A percentile compares a stretch with the other conserved stretches of the same genome.
phyloP scores from a whole-genome alignment of 92 coral and sea anemone species.

The Blastomussa wellsi region DNA sequence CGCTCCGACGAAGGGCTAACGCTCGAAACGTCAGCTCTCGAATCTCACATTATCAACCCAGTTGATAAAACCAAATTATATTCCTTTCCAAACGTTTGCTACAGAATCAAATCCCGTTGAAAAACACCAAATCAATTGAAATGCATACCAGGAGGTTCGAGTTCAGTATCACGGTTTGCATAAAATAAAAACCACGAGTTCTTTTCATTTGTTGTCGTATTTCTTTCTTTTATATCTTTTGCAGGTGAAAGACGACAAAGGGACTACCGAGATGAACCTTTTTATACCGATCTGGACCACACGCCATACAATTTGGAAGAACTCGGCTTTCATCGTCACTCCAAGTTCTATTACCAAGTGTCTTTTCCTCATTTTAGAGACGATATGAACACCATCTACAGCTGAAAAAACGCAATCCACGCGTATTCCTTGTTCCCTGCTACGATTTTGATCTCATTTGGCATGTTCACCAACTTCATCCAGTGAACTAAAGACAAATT shows the following conservation, averaged over 20 bases:
- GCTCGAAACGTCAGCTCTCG: too few relatives aligned
- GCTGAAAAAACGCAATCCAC: conserved; percentile 66
- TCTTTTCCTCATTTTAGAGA: conserved; percentile 73
- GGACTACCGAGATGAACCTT: conserved; percentile 52
- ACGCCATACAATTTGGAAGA: conserved; percentile 47
- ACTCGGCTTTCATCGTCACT: conserved; percentile 51
- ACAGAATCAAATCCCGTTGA: neutral
- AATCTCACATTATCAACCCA: too few relatives aligned
- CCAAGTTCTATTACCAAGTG: conserved; percentile 61
- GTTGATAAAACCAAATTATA: too few relatives aligned
- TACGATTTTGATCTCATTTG: conserved; percentile 83
- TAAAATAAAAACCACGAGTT: too few relatives aligned
- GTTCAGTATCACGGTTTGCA: too few relatives aligned
- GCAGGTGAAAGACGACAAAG: conserved; percentile 1
- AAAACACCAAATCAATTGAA: neutral
- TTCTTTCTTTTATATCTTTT: conserved; percentile 8
- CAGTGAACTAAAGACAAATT: conserved; percentile 56
- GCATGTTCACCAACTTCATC: conserved; percentile 81
- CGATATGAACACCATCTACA: conserved; percentile 66
- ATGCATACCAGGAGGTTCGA: neutral
- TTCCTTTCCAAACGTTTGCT: neutral
- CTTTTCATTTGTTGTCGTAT: too few relatives aligned
- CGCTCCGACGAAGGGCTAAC: too few relatives aligned
- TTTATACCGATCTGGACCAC: conserved; percentile 41
- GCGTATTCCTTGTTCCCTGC: conserved; percentile 72